Evolutionary conservation across 2,113 vertebrate genomes (phyloP), one percentile per base, ranked within the genome.

Genomic region (Platycercus adscitus): DNA sequence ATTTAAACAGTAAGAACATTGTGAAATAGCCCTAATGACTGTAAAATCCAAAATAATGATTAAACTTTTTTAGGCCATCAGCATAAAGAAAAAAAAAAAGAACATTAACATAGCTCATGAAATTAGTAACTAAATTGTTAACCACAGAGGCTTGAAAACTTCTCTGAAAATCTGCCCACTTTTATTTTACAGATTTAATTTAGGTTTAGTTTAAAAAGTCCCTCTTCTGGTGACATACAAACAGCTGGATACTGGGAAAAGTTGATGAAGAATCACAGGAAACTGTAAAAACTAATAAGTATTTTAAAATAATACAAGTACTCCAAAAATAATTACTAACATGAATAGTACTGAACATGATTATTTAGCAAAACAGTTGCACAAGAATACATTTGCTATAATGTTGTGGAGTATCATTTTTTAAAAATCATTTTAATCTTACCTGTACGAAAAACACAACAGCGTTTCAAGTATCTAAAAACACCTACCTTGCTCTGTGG

Each of bases 401-500:
- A 70, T 13, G 9, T 18, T 76, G 26, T 25, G 10, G 21, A 21
- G 52, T 76, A 6, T 6, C 65, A 55, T 52, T 77, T 60, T 53
- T 26, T 16, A 46, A 33, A 52, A 72, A 55, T 43, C 1, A 56
- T 82, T 88, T 68, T 35, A 49, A 35, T 17, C 15, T 81, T 83
- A 70, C 4, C 37, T 49, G 9, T 5, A 77, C n/a, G 31, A 69
- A 89, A 85, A 89, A 31, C 17, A 63, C 6, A 79, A n/a, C 6
- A 58, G 12, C 37, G 64, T 63, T 55, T 84, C 11, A 92, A 71
- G 69, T 20, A 86, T 39, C 77, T 79, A 52, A 37, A 86, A 56
- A 70, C n/a, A 69, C 50, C 18, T 94, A 99, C 99, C 98, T 97
- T 99, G 98, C 95, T 99, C 99, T 75, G 96, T 97, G 29, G 98